phyloP scores from a whole-genome alignment of 2,888 invertebrate species.

The Dendrolimus houi region DNA sequence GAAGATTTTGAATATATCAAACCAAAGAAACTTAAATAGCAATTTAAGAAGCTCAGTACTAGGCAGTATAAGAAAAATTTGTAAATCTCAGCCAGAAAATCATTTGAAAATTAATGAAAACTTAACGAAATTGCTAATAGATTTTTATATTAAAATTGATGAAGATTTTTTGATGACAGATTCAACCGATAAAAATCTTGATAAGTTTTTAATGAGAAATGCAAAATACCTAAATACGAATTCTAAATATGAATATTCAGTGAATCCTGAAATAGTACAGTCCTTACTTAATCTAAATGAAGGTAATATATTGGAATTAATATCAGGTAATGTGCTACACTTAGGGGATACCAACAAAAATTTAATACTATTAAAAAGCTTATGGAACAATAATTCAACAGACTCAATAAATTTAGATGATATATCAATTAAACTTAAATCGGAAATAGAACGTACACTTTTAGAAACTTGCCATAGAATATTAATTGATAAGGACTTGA shows the following conservation, averaged over 20 bases:
- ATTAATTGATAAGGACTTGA: conserved; percentile 18
- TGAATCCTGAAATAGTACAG: conserved; percentile 49
- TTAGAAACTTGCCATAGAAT: conserved; percentile 27
- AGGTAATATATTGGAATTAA: conserved; percentile 31
- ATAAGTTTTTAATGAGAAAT: conserved; percentile 44
- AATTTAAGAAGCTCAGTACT: conserved; percentile 43
- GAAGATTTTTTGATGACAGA: conserved; percentile 11
- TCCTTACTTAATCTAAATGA: conserved; percentile 49
- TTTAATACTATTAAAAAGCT: conserved; percentile 28
- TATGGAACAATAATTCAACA: conserved; percentile 32
- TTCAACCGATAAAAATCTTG: conserved; percentile 30
- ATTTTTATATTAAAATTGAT: conserved; percentile 32
- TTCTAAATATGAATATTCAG: conserved; percentile 23
- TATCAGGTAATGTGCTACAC: conserved; percentile 38
- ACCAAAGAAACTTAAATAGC: conserved; percentile 37
- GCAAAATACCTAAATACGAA: conserved; percentile 33
- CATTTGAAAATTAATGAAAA: conserved; percentile 44
- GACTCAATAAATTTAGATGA: conserved; percentile 25
- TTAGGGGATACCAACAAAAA: conserved; percentile 27
- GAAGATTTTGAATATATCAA: conserved; percentile 41
- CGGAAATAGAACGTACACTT: conserved; percentile 42
- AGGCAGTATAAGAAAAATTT: conserved; percentile 48
- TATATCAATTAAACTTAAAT: conserved; percentile 45
- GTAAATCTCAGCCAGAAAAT: conserved; percentile 37
- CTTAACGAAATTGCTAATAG: conserved; percentile 29